Evolutionary conservation across 2,888 invertebrate species (phyloP), one percentile per base, ranked within the genome.

Genomic region (Brenthis daphne): DNA sequence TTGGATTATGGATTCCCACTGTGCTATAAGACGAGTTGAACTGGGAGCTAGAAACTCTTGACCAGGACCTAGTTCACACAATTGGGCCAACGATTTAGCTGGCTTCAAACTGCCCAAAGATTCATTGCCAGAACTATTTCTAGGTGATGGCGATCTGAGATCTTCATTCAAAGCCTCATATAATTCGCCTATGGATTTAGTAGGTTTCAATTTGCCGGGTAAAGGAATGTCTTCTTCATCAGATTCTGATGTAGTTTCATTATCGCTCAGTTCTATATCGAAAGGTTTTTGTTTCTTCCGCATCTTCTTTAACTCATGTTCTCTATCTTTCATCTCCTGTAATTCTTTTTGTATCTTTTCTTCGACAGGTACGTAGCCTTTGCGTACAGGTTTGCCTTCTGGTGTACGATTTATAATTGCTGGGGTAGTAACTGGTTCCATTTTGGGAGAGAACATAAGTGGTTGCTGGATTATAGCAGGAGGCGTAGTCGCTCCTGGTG

Each of bases 311-410:
- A 97, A 89, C 80, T 97, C 97, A 74, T 96, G 95, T 81, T 97
- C 97, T 67, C 97, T 93, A 74, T 95, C 94, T 80, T 96, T 96
- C 94, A 98, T 96, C 79, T 98, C 98, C 81, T 95, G 94, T 64
- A 98, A 89, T 85, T 98, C 98, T 73, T 95, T 95, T 80, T 97
- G 96, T 77, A 98, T 98, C 86, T 97, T 97, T 79, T 97, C 96
- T 83, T 98, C 97, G 3, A 98, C 97, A 0, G 97, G 96, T 5
- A 97, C 95, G 84, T 94, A 97, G 16, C 97, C 97, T 75, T 96
- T 96, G 67, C 97, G 93, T 48, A 95, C 92, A 1, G 95, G 94
- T 75, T 94, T 94, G 0, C 95, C 95, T 74, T 94, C 94, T 1
- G 93, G 87, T 58, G 94, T 94, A 65, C 94, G 93, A 68, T 92